A percentile compares a stretch with the other conserved stretches of the same genome.
Evolutionary conservation across 2,888 invertebrate species (phyloP).

Genomic region (Pammene fasciana): DNA sequence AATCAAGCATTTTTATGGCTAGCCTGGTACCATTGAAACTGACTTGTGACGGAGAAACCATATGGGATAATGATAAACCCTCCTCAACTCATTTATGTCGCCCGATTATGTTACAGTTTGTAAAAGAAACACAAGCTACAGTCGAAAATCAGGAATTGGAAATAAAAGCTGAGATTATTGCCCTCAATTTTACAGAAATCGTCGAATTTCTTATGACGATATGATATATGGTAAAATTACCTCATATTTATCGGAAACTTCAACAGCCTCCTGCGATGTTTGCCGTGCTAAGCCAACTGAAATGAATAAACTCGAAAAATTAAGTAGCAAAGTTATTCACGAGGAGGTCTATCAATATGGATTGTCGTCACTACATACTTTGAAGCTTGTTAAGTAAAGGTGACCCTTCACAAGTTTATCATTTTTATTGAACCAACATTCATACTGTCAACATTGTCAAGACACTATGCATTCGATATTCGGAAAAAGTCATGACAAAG

Average conservation of each 20-base stretch:
- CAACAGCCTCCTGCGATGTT: slow-evolving; percentile 2
- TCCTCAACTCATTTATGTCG: slow-evolving; percentile 4
- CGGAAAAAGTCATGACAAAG: too few species aligned
- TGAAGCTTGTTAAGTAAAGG: too few species aligned
- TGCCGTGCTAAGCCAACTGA: slow-evolving; percentile 5
- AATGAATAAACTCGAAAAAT: background rate
- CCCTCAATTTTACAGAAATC: background rate
- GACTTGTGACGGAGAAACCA: background rate
- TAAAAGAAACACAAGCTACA: background rate
- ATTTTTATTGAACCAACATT: too few species aligned
- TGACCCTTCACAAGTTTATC: too few species aligned
- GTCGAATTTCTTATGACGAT: slow-evolving; percentile 1
- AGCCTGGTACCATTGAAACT: slow-evolving; percentile 5
- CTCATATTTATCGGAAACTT: slow-evolving; percentile 12
- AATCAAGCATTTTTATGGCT: slow-evolving; percentile 8
- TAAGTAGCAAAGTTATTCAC: slow-evolving; percentile 6
- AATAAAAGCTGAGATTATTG: slow-evolving; percentile 9
- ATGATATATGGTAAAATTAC: slow-evolving; percentile 11
- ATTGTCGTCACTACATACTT: too few species aligned
- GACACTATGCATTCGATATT: too few species aligned
- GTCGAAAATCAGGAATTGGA: background rate
- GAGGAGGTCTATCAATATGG: too few species aligned
- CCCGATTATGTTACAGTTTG: slow-evolving; percentile 8
- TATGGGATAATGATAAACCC: slow-evolving; percentile 4
- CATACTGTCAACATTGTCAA: too few species aligned